A percentile compares a stretch with the other conserved stretches of the same genome.
These are phyloP conservation scores for Spheniscus humboldti DNA, from an alignment of 2,797 vertebrate genomes.

Conservation along the genomic window DNA sequence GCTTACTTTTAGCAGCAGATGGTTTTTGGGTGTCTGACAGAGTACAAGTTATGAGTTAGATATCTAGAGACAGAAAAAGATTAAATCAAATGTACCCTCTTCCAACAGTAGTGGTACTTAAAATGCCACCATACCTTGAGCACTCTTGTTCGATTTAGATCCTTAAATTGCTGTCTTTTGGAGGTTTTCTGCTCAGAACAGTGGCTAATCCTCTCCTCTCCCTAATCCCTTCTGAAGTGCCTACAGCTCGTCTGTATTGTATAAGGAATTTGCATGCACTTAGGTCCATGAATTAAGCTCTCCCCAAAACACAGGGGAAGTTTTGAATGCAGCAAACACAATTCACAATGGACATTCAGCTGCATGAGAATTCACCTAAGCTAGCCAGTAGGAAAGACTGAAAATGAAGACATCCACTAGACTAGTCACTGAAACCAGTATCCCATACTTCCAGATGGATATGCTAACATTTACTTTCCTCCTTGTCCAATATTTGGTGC, in stretches of 20 bases:
- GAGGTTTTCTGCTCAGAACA: background rate
- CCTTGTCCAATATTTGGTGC: background rate
- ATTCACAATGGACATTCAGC: background rate
- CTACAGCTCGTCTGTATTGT: background rate
- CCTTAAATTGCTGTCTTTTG: background rate
- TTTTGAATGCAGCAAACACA: background rate
- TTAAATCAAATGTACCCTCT: background rate
- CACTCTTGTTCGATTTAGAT: background rate
- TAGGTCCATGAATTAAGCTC: background rate
- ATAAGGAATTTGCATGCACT: background rate
- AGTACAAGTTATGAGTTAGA: background rate
- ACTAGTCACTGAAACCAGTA: background rate
- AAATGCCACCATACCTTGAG: background rate
- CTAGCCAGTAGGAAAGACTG: background rate
- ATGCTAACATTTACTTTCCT: background rate
- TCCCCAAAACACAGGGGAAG: background rate
- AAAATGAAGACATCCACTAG: background rate
- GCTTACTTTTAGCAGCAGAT: background rate
- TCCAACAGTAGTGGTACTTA: background rate
- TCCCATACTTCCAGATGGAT: background rate
- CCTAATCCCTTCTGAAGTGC: background rate
- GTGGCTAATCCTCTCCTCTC: background rate
- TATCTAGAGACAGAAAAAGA: background rate
- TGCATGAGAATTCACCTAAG: background rate
- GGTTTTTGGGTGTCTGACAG: background rate